Base-by-base conservation (phyloP, 2,797 vertebrate genomes). In the Rhinophrynus dorsalis region DNA sequence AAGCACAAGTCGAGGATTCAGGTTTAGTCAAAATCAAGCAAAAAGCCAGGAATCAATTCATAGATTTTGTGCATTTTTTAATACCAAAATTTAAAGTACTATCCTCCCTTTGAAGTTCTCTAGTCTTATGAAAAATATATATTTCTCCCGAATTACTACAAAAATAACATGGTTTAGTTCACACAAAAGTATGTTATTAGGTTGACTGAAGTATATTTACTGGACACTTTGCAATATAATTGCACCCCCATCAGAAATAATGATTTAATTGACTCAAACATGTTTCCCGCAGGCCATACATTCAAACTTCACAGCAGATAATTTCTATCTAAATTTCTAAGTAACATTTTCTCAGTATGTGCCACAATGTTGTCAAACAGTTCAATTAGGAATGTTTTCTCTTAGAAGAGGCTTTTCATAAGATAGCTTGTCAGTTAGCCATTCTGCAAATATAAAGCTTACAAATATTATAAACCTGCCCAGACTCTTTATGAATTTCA, bases 311-410 rank as follows among this genome's bases (percentile, higher is more conserved):
- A 27, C 44, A 42, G 54, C 21, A 27, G 26, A 40, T 40, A 57
- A 50, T 71, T 64, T 64, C 11, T 30, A 21, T 67, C 33, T 64
- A 58, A 50, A 33, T 58, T 23, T 64, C 52, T 44, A 40, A 23
- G 27, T 17, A 57, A 40, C 37, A 59, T 54, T 72, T 48, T 59
- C 11, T 57, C 50, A 3, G 12, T 29, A 13, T 30, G 51, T 29
- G 33, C 23, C 15, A n/a, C 18, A 21, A 26, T 21, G 3, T 26
- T 45, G 18, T 48, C 37, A 29, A 38, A n/a, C 26, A 48, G 18
- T 35, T 59, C 47, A 27, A 2, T 20, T 13, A 51, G 6, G 18
- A 35, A 51, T 51, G 47, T 5, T 23, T 57, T 44, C 10, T 13
- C 11, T 11, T 45, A 47, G 27, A 61, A 60, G 30, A 35, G 18